These are phyloP conservation scores for Apis florea DNA, from an alignment of 1,140 invertebrate genomes.

Conservation along the genomic window DNA sequence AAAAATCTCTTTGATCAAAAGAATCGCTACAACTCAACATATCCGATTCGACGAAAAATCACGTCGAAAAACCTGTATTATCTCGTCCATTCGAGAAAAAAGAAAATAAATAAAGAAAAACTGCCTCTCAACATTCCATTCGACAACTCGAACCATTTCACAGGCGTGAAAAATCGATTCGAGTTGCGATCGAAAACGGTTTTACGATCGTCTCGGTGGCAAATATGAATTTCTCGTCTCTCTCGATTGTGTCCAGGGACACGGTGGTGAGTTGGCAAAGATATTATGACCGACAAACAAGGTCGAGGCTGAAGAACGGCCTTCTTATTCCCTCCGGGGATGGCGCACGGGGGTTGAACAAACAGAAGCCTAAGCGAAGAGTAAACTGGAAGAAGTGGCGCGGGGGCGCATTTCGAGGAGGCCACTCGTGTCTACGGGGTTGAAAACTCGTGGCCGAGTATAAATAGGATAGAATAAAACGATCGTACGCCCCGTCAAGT, in stretches of 20 bases:
- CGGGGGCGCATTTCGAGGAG: background rate
- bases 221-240: conserved; percentile 30
- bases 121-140: no score
- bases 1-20: background rate
- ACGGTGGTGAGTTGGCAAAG: background rate
- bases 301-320: conserved; percentile 21
- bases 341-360: conserved; percentile 24
- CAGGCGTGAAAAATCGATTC: conserved; percentile 42
- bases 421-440: background rate
- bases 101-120: background rate
- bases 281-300: conserved; percentile 57
- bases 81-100: background rate
- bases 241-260: background rate
- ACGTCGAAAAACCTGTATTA: no score
- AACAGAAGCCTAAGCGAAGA: conserved; percentile 42
- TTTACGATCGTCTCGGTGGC: background rate
- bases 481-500: background rate
- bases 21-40: no score
- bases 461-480: conserved; percentile 31
- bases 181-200: background rate
- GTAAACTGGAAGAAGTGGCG: conserved; percentile 49
- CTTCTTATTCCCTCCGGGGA: conserved; percentile 20
- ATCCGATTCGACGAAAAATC: no score
- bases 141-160: background rate
- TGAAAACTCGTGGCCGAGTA: conserved; percentile 33